Percentiles rank a stretch among this genome's conserved stretches.
These are phyloP conservation scores for Molanna angustata DNA, from an alignment of 2,888 invertebrate species.

Conservation along the genomic window DNA sequence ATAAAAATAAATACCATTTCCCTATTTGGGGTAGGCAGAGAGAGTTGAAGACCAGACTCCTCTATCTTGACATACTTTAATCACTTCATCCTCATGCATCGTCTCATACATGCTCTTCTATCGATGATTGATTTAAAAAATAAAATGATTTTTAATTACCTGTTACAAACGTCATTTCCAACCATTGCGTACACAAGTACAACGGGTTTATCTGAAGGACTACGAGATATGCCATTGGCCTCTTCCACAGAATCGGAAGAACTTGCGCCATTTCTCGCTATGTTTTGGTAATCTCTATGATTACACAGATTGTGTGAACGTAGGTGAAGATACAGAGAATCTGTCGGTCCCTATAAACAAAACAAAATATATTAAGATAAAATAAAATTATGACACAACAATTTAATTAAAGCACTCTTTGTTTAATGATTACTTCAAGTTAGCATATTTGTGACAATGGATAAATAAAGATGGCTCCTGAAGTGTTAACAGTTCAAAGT, in stretches of 20 bases:
- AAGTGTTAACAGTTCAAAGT: no score
- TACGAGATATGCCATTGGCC: conserved; percentile 40
- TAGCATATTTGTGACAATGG: no score
- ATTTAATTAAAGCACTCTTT: no score
- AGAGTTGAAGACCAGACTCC: no score
- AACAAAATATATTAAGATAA: no score
- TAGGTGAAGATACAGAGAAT: conserved; percentile 40
- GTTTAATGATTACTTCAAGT: no score
- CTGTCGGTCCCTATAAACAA: conserved; percentile 36
- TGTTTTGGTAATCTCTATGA: conserved; percentile 51
- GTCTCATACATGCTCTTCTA: background rate
- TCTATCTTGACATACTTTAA: no score
- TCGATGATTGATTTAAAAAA: background rate
- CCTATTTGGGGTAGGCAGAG: no score
- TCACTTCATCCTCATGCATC: no score
- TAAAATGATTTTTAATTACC: conserved; percentile 35
- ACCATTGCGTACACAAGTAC: conserved; percentile 45
- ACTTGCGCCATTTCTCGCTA: conserved; percentile 46
- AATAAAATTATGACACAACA: no score
- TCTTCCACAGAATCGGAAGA: conserved; percentile 35
- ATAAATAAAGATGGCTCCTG: no score
- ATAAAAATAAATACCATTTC: no score
- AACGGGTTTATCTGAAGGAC: conserved; percentile 42
- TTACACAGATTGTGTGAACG: conserved; percentile 46
- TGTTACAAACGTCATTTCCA: conserved; percentile 54